Evolutionary conservation across 1,140 invertebrate genomes (phyloP), one percentile per base, ranked within the genome.

Genomic region (Chrysoperla carnea): DNA sequence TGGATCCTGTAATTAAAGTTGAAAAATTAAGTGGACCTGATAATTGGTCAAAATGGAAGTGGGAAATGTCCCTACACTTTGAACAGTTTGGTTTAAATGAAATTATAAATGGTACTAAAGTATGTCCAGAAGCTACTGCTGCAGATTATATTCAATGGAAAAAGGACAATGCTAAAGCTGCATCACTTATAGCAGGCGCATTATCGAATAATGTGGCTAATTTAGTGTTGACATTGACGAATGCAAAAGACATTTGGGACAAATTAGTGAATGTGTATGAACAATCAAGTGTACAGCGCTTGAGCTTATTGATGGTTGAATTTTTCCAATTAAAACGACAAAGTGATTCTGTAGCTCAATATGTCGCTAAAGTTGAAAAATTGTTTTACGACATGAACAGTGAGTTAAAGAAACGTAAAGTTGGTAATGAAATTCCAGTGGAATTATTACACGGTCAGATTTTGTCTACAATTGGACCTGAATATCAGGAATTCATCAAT

Each of bases 221-320:
- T 36, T 42, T 42, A 11, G 6, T 51, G 14, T 6, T 51, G 14
- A 48, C 44, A 2, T 48, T 44, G 9, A 36, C 14, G 6, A 46
- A 44, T 2, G 36, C 50, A 3, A 15, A 33, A 1, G 36, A 40
- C 8, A 50, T 52, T 45, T 50, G 48, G 45, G 29, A 6, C 6
- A 52, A 48, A 31, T 39, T 49, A n/a, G 29, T 17, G 15, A 23
- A 33, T 0, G 14, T 50, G 8, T 43, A 50, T 29, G 45, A 52
- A 41, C 48, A 52, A 39, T 6, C 14, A 29, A 44, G 36, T 29
- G 43, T n/a, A n/a, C n/a, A n/a, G n/a, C n/a, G n/a, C n/a, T n/a
- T n/a, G n/a, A n/a, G n/a, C n/a, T n/a, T n/a, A n/a, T n/a, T n/a
- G n/a, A n/a, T n/a, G 35, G n/a, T n/a, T n/a, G n/a, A n/a, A n/a